Evolutionary conservation across 2,113 vertebrate genomes (phyloP).

Genomic region (Jaculus jaculus): DNA sequence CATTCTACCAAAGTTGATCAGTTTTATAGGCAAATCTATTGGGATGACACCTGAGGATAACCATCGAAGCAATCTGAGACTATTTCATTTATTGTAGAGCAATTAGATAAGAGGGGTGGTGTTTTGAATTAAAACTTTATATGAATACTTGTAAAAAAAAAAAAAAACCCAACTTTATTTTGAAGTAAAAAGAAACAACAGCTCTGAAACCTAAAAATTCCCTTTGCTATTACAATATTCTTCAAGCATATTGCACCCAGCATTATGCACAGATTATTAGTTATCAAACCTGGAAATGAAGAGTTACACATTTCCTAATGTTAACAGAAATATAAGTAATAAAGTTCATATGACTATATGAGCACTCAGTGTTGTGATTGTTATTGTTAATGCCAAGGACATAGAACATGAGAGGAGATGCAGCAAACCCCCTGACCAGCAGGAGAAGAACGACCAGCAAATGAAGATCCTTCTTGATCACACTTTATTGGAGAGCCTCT

Average conservation of each 20-base stretch:
- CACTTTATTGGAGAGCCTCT: no score
- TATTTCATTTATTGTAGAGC: neutral
- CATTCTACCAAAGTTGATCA: neutral
- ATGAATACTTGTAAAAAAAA: neutral
- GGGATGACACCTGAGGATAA: neutral
- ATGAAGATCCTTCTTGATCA: no score
- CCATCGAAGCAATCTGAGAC: neutral
- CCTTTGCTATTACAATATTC: neutral
- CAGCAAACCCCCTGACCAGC: no score
- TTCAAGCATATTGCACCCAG: neutral
- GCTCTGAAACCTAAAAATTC: neutral
- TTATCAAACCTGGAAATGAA: slow-evolving; percentile 24
- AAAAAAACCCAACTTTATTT: no score
- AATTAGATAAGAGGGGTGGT: neutral
- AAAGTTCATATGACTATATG: slow-evolving; percentile 54
- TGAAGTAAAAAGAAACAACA: neutral
- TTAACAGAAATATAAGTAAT: slow-evolving; percentile 70
- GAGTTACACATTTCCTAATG: neutral
- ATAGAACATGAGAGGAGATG: slow-evolving; percentile 68
- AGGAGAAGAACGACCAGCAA: no score
- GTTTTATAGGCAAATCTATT: neutral
- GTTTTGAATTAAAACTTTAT: slow-evolving; percentile 7
- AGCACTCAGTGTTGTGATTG: slow-evolving; percentile 44
- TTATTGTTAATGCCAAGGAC: slow-evolving; percentile 58
- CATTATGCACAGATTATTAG: neutral